Base-by-base conservation (phyloP, 2,113 vertebrate species). In the Machaerirhynchus nigripectus region DNA sequence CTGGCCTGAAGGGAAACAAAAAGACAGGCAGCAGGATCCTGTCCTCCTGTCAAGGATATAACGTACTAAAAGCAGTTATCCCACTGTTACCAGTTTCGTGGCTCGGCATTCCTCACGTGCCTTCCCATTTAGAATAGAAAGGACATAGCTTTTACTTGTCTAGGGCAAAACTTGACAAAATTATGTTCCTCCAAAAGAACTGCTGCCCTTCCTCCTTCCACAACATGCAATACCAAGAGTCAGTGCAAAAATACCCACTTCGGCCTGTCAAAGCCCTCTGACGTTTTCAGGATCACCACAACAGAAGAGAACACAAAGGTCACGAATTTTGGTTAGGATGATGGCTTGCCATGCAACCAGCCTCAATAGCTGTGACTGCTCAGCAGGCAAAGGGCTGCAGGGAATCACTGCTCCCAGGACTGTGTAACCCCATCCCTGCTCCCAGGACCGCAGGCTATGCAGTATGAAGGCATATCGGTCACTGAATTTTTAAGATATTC, bases 81-180 rank as follows among this genome's bases (percentile, higher is more conserved):
- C 10, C 40, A 22, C 33, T 60, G 21, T 33, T n/a, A 84, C 64
- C 33, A 86, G 31, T 68, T 75, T 7, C 49, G 42, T 28, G 26
- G 31, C 42, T 63, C 0, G 0, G 16, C 28, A 55, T 27, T 67
- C 26, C 42, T 78, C 0, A 0, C 40, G 70, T 87, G 52, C 21
- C 33, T 85, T 92, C 35, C 61, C 16, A 33, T 64, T 68, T 61
- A 56, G 35, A 56, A 40, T 17, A 71, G 40, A 52, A 93, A 61
- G n/a, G 9, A 84, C 0, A 3, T 20, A 67, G 30, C 13, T 91
- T 75, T 84, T 44, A 47, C 9, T 27, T 80, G 7, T 56, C 86
- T 44, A 44, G 44, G 28, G 24, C 24, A 77, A 53, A 68, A 95
- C 18, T 19, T 7, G 19, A 21, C 44, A 83, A 85, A 73, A 17